These are phyloP conservation scores for Hyposmocoma kahamanoa DNA, from an alignment of 1,140 invertebrate genomes.

Conservation along the genomic window DNA sequence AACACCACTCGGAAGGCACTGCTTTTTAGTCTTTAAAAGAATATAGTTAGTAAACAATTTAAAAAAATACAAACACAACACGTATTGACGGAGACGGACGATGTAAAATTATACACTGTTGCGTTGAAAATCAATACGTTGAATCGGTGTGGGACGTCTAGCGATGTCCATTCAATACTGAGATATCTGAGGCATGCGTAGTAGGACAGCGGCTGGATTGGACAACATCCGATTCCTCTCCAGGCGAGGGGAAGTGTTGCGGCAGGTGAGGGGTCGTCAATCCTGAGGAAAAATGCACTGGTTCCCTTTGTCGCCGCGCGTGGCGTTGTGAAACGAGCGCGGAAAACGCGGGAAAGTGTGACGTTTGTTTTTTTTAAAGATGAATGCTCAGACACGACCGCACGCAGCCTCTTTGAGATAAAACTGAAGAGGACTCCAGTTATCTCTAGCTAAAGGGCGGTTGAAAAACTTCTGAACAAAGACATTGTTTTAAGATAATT, in stretches of 20 bases:
- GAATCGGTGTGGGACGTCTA: slow-evolving; percentile 25
- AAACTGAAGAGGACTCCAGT: not conserved
- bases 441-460: no score
- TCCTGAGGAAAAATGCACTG: no score
- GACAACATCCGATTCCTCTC: no score
- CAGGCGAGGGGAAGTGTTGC: no score
- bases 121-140: slow-evolving; percentile 52
- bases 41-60: slow-evolving; percentile 19
- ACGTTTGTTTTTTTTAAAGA: slow-evolving; percentile 43
- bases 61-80: slow-evolving; percentile 33
- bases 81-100: slow-evolving; percentile 24
- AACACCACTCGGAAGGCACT: slow-evolving; percentile 47
- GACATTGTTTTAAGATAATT: no score
- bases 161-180: slow-evolving; percentile 57
- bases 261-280: no score
- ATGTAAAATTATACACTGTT: slow-evolving; percentile 42
- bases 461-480: no score
- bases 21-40: slow-evolving; percentile 34
- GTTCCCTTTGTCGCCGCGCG: no score
- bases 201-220: slow-evolving; percentile 25
- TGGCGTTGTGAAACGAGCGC: no score
- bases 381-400: not conserved
- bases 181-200: slow-evolving; percentile 49
- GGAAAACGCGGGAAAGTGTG: slow-evolving; percentile 54
- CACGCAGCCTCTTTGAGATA: not conserved